Conservation (phyloP, 2,888 invertebrate species). For the Altica lythri region DNA sequence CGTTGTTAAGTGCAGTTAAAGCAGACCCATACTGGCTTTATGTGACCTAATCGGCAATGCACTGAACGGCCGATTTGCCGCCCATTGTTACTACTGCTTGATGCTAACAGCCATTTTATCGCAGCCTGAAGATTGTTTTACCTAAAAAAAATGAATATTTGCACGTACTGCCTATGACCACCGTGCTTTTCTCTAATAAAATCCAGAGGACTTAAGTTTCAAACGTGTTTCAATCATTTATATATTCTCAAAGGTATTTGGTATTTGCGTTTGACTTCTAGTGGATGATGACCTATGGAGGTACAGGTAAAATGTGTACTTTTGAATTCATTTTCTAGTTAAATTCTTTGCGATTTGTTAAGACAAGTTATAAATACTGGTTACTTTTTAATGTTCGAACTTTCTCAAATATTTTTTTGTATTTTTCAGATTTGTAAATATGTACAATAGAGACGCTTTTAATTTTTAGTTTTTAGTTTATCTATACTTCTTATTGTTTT, state of each 20-base stretch:
- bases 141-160: slow-evolving; percentile 22
- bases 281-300: too few species aligned
- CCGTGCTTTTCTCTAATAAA: slow-evolving; percentile 22
- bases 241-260: slow-evolving; percentile 14
- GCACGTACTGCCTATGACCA: slow-evolving; percentile 22
- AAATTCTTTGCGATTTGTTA: too few species aligned
- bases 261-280: too few species aligned
- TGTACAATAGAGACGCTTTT: too few species aligned
- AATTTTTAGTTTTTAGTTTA: too few species aligned
- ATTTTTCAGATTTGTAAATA: too few species aligned
- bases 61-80: slow-evolving; percentile 36
- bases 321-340: too few species aligned
- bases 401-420: too few species aligned
- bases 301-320: too few species aligned
- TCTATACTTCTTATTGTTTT: too few species aligned
- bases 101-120: slow-evolving; percentile 28
- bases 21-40: slow-evolving; percentile 26
- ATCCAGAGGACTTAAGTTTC: slow-evolving; percentile 19
- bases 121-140: slow-evolving; percentile 20
- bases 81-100: slow-evolving; percentile 35
- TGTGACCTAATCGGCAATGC: slow-evolving; percentile 45
- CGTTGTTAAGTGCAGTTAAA: slow-evolving; percentile 1
- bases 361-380: too few species aligned
- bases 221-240: slow-evolving; percentile 19
- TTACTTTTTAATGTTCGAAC: too few species aligned